Base-by-base conservation (phyloP, 2,888 invertebrate species). In the Drosophila falleni region DNA sequence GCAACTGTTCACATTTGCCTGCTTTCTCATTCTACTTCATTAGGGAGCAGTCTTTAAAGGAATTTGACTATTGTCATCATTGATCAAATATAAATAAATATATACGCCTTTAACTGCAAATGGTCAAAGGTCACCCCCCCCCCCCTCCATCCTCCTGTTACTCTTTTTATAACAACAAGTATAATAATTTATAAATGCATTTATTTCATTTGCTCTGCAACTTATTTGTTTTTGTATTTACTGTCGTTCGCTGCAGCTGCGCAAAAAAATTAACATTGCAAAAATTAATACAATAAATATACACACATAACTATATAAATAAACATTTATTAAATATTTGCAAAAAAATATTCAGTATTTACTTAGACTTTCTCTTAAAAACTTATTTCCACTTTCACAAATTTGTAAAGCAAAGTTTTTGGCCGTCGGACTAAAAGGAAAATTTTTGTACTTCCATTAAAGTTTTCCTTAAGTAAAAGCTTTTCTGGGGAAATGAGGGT, bases 191-290 rank as follows among this genome's bases (percentile, higher is more conserved):
- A 33, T 42, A 33, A 29, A 50, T 60, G n/a, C 41, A 47, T 55
- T 55, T 47, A 56, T 62, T 84, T 69, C 66, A 68, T 78, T 84
- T 80, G 63, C 50, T 62, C 59, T 60, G 58, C 62, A 44, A 44
- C 53, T 68, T 84, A 78, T 82, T 82, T 82, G 69, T 63, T 73
- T 83, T 84, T 69, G 80, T 74, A 71, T 82, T 83, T 82, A 78
- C 73, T 65, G 71, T 46, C 46, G 77, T 39, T 49, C 41, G 15
- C 61, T 58, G 80, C 82, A 83, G 82, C 82, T 83, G 82, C 41
- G 75, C 71, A 41, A 60, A 78, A 60, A 47, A 66, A 50, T 51
- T 37, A 67, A 62, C 39, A 67, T 39, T 35, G 10, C 59, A 58
- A 61, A 65, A 58, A 55, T 55, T 37, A 56, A 44, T 58, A 63